Conservation (phyloP, 2,888 invertebrate species). For the Hydropsyche betteni region DNA sequence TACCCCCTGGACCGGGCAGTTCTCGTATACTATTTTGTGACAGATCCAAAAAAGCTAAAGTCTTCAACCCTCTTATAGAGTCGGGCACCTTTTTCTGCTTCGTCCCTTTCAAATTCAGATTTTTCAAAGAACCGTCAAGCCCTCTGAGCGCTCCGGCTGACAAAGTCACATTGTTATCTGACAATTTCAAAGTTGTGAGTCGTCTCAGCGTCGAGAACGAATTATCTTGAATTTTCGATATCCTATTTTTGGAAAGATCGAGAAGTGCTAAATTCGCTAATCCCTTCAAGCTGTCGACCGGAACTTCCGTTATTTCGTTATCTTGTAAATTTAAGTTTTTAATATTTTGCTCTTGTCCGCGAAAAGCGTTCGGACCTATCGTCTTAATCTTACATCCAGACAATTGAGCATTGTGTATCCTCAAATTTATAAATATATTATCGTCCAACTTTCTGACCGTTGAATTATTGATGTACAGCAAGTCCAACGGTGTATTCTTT, state of each 20-base stretch:
- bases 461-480: constrained; percentile 89
- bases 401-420: constrained; percentile 83
- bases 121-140: constrained; percentile 82
- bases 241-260: constrained; percentile 85
- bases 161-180: constrained; percentile 86
- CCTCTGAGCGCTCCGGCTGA: constrained; percentile 77
- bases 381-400: constrained; percentile 81
- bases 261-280: constrained; percentile 78
- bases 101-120: constrained; percentile 89
- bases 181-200: constrained; percentile 82
- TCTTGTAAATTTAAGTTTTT: constrained; percentile 88
- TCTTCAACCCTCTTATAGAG: constrained; percentile 78
- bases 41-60: constrained; percentile 86
- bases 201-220: constrained; percentile 78
- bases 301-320: constrained; percentile 81
- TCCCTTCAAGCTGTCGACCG: constrained; percentile 74
- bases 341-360: constrained; percentile 81
- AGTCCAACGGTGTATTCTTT: constrained; percentile 75
- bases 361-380: constrained; percentile 79
- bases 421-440: constrained; percentile 74
- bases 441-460: constrained; percentile 75
- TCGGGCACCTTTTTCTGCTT: constrained; percentile 82
- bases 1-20: constrained; percentile 76
- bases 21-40: constrained; percentile 88
- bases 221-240: constrained; percentile 75